Conservation (phyloP, 2,113 vertebrate genomes). For the Guaruba guarouba region DNA sequence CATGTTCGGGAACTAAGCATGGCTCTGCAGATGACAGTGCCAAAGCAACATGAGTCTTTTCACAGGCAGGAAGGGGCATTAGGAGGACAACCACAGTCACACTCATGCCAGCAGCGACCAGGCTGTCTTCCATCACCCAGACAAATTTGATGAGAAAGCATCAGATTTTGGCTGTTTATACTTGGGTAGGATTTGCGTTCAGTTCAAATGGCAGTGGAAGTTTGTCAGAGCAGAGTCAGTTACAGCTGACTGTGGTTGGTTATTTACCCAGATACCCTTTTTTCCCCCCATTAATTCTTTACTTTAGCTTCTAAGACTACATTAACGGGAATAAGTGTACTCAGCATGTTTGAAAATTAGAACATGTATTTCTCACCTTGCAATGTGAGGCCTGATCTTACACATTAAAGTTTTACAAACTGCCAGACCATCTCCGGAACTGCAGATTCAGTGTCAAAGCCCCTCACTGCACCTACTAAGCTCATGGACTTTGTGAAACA, state of each 20-base stretch:
- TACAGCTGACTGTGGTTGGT: not conserved
- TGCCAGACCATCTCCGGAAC: not conserved
- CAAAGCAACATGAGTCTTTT: not conserved
- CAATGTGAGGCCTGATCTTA: not conserved
- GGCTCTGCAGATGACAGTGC: not conserved
- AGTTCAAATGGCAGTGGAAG: not conserved
- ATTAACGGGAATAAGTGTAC: not conserved
- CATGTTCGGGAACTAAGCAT: not conserved
- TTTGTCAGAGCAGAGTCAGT: not conserved
- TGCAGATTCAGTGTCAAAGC: not conserved
- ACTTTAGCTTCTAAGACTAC: not conserved
- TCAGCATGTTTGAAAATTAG: not conserved
- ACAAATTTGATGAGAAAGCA: not conserved
- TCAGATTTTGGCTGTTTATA: not conserved
- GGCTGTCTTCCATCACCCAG: rapidly evolving
- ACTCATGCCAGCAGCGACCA: rapidly evolving
- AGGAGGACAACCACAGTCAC: not conserved
- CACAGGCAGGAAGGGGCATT: not conserved
- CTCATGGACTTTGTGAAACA: not conserved
- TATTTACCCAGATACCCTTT: not conserved
- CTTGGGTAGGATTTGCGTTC: not conserved
- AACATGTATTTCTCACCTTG: not conserved
- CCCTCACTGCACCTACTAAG: not conserved
- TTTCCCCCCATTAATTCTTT: not conserved
- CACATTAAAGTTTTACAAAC: not conserved